Evolutionary conservation across 2,888 invertebrate genomes (phyloP).

Genomic region (Himalopsyche japonica): DNA sequence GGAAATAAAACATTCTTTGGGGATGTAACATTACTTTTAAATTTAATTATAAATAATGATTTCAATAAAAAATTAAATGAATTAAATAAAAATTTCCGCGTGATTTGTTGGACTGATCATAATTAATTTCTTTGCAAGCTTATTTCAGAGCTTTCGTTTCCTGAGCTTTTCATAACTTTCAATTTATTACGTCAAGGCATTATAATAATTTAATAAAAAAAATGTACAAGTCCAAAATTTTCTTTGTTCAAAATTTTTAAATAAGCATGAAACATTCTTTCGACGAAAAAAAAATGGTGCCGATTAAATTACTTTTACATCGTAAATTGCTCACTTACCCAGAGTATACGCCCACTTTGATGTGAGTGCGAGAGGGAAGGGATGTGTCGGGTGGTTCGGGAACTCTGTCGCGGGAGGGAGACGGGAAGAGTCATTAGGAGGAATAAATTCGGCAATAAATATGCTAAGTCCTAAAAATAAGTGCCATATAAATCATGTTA

Average conservation of each 20-base stretch:
- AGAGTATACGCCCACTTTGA: constrained; percentile 2
- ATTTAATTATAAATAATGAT: no score
- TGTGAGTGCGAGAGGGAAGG: constrained; percentile 18
- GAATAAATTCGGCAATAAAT: constrained; percentile 42
- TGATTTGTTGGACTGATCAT: not conserved
- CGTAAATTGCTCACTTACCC: constrained; percentile 38
- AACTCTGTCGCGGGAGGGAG: constrained; percentile 12
- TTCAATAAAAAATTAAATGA: no score
- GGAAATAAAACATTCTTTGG: no score
- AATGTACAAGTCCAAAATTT: not conserved
- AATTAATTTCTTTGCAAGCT: not conserved
- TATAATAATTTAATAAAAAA: not conserved
- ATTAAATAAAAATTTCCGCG: not conserved
- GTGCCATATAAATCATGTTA: constrained; percentile 41
- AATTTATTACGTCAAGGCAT: not conserved
- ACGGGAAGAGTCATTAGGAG: constrained; percentile 39
- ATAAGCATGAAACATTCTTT: constrained; percentile 13
- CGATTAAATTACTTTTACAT: constrained; percentile 37
- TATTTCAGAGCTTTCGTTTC: not conserved
- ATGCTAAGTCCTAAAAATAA: constrained; percentile 42
- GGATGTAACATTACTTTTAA: no score
- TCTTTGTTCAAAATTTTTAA: constrained; percentile 9
- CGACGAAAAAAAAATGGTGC: constrained; percentile 25
- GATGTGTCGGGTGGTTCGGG: not conserved
- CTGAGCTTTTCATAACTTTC: not conserved